Evolutionary conservation across 2,113 vertebrate species (phyloP).

Genomic region (Xerus inauris): DNA sequence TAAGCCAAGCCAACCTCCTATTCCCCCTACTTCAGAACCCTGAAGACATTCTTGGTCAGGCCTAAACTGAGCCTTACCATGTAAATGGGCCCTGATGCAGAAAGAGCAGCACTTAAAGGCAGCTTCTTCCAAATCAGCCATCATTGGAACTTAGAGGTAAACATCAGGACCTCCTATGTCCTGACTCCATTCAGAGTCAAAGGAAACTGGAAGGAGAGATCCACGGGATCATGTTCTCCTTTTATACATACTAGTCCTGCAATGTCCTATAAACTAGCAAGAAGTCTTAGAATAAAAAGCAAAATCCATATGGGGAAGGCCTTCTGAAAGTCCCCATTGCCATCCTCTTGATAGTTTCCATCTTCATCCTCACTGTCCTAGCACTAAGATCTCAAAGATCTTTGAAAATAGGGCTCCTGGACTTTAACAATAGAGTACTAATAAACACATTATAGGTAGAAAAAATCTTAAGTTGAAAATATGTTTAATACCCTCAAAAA

Average conservation of each 20-base stretch:
- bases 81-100: not conserved
- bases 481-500: not conserved
- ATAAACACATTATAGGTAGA: not conserved
- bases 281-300: not conserved
- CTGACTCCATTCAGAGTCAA: not conserved
- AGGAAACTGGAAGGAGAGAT: not conserved
- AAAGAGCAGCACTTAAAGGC: not conserved
- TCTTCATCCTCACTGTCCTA: rapidly evolving
- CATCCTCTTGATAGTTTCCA: not conserved
- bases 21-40: not conserved
- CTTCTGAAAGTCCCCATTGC: not conserved
- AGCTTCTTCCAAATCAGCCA: not conserved
- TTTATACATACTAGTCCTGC: rapidly evolving
- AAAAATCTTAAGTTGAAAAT: not conserved
- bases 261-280: too few species aligned
- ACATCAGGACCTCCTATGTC: rapidly evolving
- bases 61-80: not conserved
- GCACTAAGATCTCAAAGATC: not conserved
- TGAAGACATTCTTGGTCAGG: not conserved
- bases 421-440: not conserved
- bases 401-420: not conserved
- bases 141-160: not conserved
- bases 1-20: not conserved
- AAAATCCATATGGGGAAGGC: too few species aligned
- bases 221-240: too few species aligned